These are phyloP conservation scores for Drosophila pruinosa DNA, from an alignment of 1,140 invertebrate species.

Conservation along the genomic window DNA sequence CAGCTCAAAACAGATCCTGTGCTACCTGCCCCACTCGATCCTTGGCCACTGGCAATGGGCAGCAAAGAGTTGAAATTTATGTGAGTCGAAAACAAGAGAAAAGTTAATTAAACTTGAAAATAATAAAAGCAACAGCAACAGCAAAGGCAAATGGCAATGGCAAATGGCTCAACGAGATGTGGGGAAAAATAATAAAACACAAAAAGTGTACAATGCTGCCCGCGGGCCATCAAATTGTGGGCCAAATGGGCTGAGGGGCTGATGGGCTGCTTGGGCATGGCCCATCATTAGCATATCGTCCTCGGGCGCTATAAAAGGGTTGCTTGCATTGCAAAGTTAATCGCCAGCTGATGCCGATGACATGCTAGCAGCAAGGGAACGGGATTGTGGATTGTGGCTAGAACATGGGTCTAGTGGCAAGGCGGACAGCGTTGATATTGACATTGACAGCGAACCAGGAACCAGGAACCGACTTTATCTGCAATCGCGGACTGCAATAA, in stretches of 20 bases:
- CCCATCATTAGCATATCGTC: conserved; percentile 75
- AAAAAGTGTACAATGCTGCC: conserved; percentile 65
- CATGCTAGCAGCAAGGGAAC: conserved; percentile 11
- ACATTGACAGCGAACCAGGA: conserved; percentile 25
- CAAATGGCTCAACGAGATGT: conserved; percentile 2
- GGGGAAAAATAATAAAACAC: conserved; percentile 67
- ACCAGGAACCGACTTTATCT: conserved; percentile 53
- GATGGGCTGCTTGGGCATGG: conserved; percentile 11
- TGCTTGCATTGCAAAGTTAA: conserved; percentile 64
- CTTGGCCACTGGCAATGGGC: conserved; percentile 36
- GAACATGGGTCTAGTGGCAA: not conserved
- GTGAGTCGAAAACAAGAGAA: conserved; percentile 71
- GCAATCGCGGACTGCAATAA: conserved; percentile 66
- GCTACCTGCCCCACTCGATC: conserved; percentile 1
- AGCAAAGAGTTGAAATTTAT: conserved; percentile 63
- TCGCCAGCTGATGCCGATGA: conserved; percentile 71
- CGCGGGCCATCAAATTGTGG: conserved; percentile 47
- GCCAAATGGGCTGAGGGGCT: conserved; percentile 20
- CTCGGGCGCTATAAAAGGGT: conserved; percentile 66
- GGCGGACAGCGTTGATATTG: conserved; percentile 61
- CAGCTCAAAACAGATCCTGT: conserved; percentile 24
- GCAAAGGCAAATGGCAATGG: conserved; percentile 16
- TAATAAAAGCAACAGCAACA: conserved; percentile 68
- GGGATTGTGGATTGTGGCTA: not conserved
- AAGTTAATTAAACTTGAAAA: conserved; percentile 81